phyloP scores from a whole-genome alignment of 2,797 vertebrate species.

The Lophius americanus region DNA sequence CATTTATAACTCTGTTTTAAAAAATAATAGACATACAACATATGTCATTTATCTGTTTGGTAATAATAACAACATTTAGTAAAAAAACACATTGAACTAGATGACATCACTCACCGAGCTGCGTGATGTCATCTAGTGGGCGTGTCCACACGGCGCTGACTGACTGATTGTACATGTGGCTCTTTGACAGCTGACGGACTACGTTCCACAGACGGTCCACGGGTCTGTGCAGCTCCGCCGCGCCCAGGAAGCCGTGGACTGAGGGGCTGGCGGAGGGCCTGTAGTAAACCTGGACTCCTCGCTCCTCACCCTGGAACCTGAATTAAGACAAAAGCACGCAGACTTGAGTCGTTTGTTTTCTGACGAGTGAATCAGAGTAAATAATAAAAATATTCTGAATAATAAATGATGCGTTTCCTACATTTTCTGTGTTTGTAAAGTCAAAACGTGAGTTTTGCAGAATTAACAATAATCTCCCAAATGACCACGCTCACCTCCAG shows the following conservation, averaged over 20 bases:
- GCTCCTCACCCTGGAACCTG: conserved; percentile 90
- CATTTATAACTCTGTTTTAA: too few species aligned
- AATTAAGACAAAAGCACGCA: conserved; percentile 8
- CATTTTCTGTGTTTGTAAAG: too few species aligned
- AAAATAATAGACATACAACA: too few species aligned
- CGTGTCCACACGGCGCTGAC: conserved; percentile 88
- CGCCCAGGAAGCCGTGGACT: conserved; percentile 91
- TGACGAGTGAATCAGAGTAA: too few species aligned
- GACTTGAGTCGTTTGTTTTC: too few species aligned
- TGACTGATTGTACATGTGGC: conserved; percentile 88
- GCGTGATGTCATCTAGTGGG: conserved; percentile 89
- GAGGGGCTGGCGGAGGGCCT: conserved; percentile 87
- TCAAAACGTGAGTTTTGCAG: too few species aligned
- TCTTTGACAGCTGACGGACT: conserved; percentile 89
- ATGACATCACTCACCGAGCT: conserved; percentile 85
- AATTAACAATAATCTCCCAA: too few species aligned
- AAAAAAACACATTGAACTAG: neutral
- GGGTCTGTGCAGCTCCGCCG: conserved; percentile 86
- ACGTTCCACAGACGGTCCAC: conserved; percentile 86
- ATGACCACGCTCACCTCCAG: conserved; percentile 88
- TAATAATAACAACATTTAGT: too few species aligned
- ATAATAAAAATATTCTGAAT: too few species aligned
- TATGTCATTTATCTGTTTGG: too few species aligned
- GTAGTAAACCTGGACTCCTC: conserved; percentile 89
- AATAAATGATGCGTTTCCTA: too few species aligned